Evolutionary conservation across 2,888 invertebrate genomes (phyloP).

Genomic region (Arctia plantaginis): DNA sequence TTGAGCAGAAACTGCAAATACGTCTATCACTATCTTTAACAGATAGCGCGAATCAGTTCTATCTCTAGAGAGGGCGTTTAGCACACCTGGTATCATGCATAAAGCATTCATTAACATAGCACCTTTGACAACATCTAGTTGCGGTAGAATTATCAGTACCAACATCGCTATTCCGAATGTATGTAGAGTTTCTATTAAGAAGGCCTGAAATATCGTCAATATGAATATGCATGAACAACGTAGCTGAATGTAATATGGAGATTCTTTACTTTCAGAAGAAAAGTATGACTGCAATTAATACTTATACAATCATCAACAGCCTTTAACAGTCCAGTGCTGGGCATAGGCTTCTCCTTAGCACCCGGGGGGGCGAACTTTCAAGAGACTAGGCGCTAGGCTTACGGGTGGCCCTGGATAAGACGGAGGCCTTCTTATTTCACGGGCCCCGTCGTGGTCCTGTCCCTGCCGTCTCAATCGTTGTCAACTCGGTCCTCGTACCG

Average conservation of each 20-base stretch:
- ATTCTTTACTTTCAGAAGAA: background rate
- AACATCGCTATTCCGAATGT: slow-evolving; percentile 92
- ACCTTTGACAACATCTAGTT: slow-evolving; percentile 92
- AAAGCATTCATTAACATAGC: slow-evolving; percentile 94
- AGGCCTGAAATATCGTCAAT: slow-evolving; percentile 74
- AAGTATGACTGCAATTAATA: background rate
- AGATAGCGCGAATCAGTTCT: slow-evolving; percentile 67
- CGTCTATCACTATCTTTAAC: slow-evolving; percentile 82
- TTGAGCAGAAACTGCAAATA: slow-evolving; percentile 88
- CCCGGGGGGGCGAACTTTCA: no score
- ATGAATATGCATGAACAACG: background rate
- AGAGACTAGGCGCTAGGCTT: no score
- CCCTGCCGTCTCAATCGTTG: no score
- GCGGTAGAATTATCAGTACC: slow-evolving; percentile 91
- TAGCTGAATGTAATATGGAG: background rate
- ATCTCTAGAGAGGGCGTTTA: slow-evolving; percentile 87
- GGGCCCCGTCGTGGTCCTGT: no score
- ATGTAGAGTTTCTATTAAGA: slow-evolving; percentile 92
- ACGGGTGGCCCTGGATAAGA: no score
- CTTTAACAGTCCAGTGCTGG: no score
- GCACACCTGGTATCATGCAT: slow-evolving; percentile 92
- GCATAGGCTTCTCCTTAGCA: no score
- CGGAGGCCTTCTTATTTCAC: no score
- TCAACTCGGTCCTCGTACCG: no score
- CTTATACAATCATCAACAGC: no score